Conservation (phyloP, 2,888 invertebrate genomes). For the Cheilosia impressa region DNA sequence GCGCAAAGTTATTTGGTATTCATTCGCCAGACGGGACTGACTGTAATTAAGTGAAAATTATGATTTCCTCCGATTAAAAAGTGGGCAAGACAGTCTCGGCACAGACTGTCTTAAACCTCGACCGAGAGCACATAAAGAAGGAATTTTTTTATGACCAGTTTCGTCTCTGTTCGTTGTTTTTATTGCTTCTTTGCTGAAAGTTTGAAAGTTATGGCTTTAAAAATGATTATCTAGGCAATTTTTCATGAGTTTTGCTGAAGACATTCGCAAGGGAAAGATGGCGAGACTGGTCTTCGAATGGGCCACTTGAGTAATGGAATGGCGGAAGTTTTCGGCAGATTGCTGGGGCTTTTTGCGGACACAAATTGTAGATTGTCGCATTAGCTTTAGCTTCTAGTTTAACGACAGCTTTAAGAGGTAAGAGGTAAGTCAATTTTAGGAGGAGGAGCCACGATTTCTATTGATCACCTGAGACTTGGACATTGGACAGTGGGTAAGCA, state of each 20-base stretch:
- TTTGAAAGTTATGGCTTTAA: conserved; percentile 15
- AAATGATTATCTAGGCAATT: conserved; percentile 16
- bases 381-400: too few species aligned
- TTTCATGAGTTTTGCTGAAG: background rate
- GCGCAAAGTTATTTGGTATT: conserved; percentile 56
- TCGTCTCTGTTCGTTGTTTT: conserved; percentile 43
- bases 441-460: too few species aligned
- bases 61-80: conserved; percentile 58
- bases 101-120: conserved; percentile 29
- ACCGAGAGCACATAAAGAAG: conserved; percentile 43
- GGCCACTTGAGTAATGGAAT: too few species aligned
- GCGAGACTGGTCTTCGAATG: too few species aligned
- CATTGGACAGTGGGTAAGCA: too few species aligned
- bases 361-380: too few species aligned
- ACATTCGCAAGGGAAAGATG: too few species aligned
- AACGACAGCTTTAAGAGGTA: too few species aligned
- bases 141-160: conserved; percentile 20
- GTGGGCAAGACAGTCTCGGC: conserved; percentile 16
- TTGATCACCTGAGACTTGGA: too few species aligned
- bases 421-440: too few species aligned
- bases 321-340: too few species aligned
- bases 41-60: conserved; percentile 74
- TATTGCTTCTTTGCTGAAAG: background rate
- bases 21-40: conserved; percentile 56
- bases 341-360: too few species aligned